Base-by-base conservation (phyloP, 2,797 vertebrate species). In the Hoplostethus mediterraneus region DNA sequence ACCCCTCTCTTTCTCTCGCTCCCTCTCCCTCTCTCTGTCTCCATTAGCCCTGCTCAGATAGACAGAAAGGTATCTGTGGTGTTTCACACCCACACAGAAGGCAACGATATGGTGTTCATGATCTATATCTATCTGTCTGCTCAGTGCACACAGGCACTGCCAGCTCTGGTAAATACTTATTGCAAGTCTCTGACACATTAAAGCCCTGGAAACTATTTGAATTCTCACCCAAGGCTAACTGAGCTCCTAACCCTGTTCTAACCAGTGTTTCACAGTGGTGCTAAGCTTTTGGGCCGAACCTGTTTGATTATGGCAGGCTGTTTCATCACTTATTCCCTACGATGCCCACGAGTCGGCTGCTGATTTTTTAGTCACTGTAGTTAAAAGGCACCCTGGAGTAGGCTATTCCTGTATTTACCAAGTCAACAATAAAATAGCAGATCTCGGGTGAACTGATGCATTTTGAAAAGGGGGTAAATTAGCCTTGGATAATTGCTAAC, bases 61-160 rank as follows among this genome's bases (percentile, higher is more conserved):
- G 28, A 54, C 11, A 54, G 36, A 38, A 14, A 36, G 36, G 14
- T 45, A 53, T 75, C 6, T 58, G 2, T 59, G 14, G 17, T 42
- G 45, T 65, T 66, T 66, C 40, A 48, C 44, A 17, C 59, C 45
- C 51, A 42, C 5, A 21, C 5, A 3, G 1, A 7, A 38, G 47
- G 42, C 36, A 40, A 45, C 66, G 38, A 67, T 56, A 25, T 8
- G 54, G 45, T 21, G n/a, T n/a, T 61, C 48, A n/a, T 70, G 63
- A 72, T 79, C 74, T 64, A 45, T 16, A 63, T 69, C 49, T 14
- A 63, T 69, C 49, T 63, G 28, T 28, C 54, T 33, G 17, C 25
- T 66, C 6, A 6, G 6, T 44, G 44, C 66, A 21, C 42, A 40
- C 44, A 66, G 21, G 11, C 61, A 42, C 36, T 44, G 6, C 17